phyloP scores from a whole-genome alignment of 2,797 vertebrate species.

The Serranus cabrilla region DNA sequence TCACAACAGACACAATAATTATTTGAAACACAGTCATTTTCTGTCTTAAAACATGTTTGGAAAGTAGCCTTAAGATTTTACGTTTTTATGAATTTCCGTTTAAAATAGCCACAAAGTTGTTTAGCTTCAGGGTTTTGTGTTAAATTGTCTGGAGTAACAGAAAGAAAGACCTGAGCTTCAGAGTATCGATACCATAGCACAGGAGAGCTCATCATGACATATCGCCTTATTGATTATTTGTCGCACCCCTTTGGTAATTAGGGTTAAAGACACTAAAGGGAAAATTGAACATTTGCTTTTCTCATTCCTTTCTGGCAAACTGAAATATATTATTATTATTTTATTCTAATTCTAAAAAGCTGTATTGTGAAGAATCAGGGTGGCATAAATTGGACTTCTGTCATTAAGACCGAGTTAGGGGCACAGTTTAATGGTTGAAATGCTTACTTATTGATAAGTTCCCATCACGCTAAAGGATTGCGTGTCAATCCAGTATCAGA shows the following conservation, averaged over 20 bases:
- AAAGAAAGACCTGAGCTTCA: not conserved
- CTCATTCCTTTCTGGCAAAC: not conserved
- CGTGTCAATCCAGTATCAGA: not conserved
- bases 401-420: not conserved
- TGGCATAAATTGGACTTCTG: not conserved
- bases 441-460: not conserved
- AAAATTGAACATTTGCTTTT: slow-evolving; percentile 16
- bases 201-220: slow-evolving; percentile 32
- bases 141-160: not conserved
- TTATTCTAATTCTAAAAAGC: not conserved
- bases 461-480: not conserved
- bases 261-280: slow-evolving; percentile 36
- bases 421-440: not conserved
- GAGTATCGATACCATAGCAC: slow-evolving; percentile 47
- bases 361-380: too few species aligned
- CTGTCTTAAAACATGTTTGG: not conserved
- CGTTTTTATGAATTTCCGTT: not conserved
- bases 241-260: slow-evolving; percentile 34
- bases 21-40: not conserved
- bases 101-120: not conserved
- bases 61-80: not conserved
- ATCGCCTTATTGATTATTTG: slow-evolving; percentile 41
- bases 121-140: not conserved
- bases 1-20: not conserved
- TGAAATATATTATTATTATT: not conserved